Evolutionary conservation across 1,140 invertebrate species (phyloP), one percentile per base, ranked within the genome.

Genomic region (Trichomalopsis sarcophagae): DNA sequence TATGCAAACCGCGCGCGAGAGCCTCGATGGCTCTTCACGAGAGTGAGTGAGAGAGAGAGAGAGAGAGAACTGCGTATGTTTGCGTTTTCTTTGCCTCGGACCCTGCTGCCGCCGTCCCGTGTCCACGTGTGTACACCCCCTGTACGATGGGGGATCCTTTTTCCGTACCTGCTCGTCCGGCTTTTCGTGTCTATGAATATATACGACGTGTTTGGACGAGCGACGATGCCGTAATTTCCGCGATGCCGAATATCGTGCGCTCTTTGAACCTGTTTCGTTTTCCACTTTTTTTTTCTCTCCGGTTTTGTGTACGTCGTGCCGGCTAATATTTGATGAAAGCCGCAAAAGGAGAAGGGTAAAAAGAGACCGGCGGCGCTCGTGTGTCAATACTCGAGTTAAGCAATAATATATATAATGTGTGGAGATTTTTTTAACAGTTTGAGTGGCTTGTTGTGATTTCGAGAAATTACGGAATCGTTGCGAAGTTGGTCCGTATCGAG

Each of bases 241-340:
- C 33, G 33, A 71, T 36, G 33, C 17, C 36, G 44, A 30, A 33
- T 17, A 17, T 66, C 17, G 55, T 69, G 77, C 40, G 77, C 40
- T 47, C 9, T 73, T 71, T 44, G 6, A 82, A 74, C 66, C 66
- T 81, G 69, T 71, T 73, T 33, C 68, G 68, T 17, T 68, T 7
- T 50, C 55, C 14, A n/a, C 21, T 55, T 81, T 81, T 21, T 14
- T 21, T 44, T n/a, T 30, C 27, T 69, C 9, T 27, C 2, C 23
- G 9, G 0, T 14, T 7, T 36, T 55, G 44, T 66, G 6, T 50
- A 50, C 5, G 13, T 62, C 74, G 21, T 9, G 23, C 27, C 27
- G 5, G 23, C 81, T 68, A 76, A 77, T 76, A 83, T 83, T 83
- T 77, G 74, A 83, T 47, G 81, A 68, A 27, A 83, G 50, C 40